These are phyloP conservation scores for Orbicella faveolata DNA, from an alignment of 64 coral and sea anemone species.

Conservation along the genomic window DNA sequence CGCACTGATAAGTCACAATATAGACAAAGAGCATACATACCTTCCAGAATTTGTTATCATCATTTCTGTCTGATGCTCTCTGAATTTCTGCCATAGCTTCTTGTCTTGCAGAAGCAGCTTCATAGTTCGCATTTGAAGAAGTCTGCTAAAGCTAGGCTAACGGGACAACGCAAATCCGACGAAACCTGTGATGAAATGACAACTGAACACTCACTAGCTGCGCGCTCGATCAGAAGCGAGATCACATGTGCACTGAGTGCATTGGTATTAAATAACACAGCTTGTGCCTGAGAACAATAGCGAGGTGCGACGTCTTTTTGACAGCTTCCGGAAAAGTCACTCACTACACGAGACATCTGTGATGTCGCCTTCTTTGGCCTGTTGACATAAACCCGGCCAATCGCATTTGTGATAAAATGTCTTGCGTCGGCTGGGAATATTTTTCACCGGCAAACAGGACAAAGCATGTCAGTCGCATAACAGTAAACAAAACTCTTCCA, in stretches of 20 bases:
- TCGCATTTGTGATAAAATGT: background rate
- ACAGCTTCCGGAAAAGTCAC: conserved; percentile 24
- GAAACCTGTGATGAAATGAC: too few relatives aligned
- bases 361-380: background rate
- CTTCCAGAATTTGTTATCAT: conserved; percentile 26
- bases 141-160: too few relatives aligned
- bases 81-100: conserved; percentile 29
- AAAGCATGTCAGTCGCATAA: too few relatives aligned
- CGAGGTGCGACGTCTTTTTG: conserved; percentile 31
- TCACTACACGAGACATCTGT: conserved; percentile 4
- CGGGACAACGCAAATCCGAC: too few relatives aligned
- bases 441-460: too few relatives aligned
- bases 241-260: background rate
- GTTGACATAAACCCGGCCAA: background rate
- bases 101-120: conserved; percentile 15
- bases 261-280: background rate
- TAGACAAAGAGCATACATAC: background rate
- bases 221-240: background rate
- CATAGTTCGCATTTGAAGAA: background rate
- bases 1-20: too few relatives aligned
- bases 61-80: conserved; percentile 33
- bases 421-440: too few relatives aligned
- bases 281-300: background rate
- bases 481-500: too few relatives aligned
- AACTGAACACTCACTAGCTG: too few relatives aligned